Evolutionary conservation across 2,113 vertebrate genomes (phyloP).

Genomic region (Bufo gargarizans): DNA sequence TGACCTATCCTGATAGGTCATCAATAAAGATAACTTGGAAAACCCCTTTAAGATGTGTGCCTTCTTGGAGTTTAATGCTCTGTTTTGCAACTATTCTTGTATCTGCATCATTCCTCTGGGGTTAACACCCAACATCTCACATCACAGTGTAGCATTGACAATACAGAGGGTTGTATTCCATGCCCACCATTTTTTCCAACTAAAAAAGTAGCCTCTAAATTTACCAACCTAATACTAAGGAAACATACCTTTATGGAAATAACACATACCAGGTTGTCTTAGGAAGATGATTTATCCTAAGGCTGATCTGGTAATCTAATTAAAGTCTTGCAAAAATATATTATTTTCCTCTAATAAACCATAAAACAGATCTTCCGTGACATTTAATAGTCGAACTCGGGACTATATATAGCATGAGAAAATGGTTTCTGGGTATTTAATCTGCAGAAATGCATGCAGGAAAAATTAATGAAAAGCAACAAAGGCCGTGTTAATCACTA

Average conservation of each 20-base stretch:
- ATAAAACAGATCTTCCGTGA: constrained; percentile 10
- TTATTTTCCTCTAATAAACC: constrained; percentile 24
- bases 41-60: too few species aligned
- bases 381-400: constrained; percentile 27
- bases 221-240: background rate
- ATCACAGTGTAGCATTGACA: background rate
- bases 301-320: constrained; percentile 6
- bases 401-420: constrained; percentile 40
- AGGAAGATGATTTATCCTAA: background rate
- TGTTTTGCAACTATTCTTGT: too few species aligned
- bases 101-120: too few species aligned
- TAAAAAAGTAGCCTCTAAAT: background rate
- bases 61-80: too few species aligned
- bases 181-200: background rate
- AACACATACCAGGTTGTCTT: background rate
- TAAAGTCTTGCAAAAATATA: constrained; percentile 17
- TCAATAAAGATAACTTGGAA: too few species aligned
- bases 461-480: constrained; percentile 52
- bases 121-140: too few species aligned
- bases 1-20: too few species aligned
- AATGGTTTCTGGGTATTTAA: constrained; percentile 41
- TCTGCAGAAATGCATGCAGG: constrained; percentile 32
- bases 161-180: background rate
- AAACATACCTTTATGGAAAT: background rate
- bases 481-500: constrained; percentile 32